Evolutionary conservation across 2,113 vertebrate species (phyloP), one percentile per base, ranked within the genome.

Genomic region (Pterocles gutturalis): DNA sequence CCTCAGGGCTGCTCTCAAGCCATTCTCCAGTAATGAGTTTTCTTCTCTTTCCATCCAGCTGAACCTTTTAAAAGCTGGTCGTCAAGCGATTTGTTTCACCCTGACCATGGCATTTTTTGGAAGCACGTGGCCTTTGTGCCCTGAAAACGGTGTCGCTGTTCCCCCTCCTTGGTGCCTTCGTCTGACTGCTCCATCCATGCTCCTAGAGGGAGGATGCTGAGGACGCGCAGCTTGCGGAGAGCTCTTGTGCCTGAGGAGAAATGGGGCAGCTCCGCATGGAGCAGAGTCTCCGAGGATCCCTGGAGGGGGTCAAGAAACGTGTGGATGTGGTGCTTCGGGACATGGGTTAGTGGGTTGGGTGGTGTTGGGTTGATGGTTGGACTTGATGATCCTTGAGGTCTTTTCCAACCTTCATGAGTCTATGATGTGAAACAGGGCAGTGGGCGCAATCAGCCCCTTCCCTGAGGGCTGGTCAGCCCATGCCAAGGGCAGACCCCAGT

Each of bases 181-280:
- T 3, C 5, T 22, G 17, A 1, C 55, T 17, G 49, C 26, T 87
- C 57, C 31, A 11, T 13, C 31, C 1, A 0, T 33, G 24, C 9
- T 8, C 33, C 36, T 9, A 45, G 33, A 4, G 1, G 1, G 43
- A 69, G 48, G 17, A 6, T 46, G n/a, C 17, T 15, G 3, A 36
- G 60, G 48, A 18, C n/a, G 65, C 34, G 0, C 21, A 36, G 38
- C 72, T 60, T 21, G 13, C 10, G 5, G 11, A 22, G 45, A 69
- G 34, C 71, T 69, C 34, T 34, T 78, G 16, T 57, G 46, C 65
- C 38, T 28, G 1, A 21, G 0, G 7, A 71, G 34, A 19, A 76
- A 15, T 16, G 43, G 75, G 33, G n/a, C 45, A 17, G 31, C 19
- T 66, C n/a, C 46, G 8, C 1, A 0, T 13, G 46, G 34, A 38